Percentiles rank a stretch among this genome's conserved stretches.
Conservation (phyloP, 2,888 invertebrate genomes). For the Globia sparganii region DNA sequence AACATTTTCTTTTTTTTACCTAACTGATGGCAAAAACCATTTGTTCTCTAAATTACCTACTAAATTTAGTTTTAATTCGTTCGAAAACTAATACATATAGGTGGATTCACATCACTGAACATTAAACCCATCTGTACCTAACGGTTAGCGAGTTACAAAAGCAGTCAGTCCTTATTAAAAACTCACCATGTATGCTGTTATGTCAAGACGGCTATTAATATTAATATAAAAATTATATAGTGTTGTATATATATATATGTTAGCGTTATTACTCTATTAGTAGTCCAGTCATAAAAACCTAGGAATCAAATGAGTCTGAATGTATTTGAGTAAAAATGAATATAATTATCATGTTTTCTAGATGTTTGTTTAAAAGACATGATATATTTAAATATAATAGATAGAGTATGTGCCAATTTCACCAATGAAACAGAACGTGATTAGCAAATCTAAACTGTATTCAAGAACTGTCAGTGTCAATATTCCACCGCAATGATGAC, state of each 20-base stretch:
- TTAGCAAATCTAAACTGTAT: background rate
- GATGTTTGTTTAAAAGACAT: background rate
- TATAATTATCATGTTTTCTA: slow-evolving; percentile 9
- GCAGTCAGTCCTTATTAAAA: background rate
- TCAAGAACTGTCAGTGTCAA: background rate
- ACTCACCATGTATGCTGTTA: slow-evolving; percentile 9
- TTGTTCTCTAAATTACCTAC: background rate
- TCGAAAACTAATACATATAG: slow-evolving; percentile 14
- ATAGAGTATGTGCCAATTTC: background rate
- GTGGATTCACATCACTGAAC: background rate
- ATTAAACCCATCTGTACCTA: background rate
- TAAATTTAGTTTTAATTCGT: slow-evolving; percentile 4
- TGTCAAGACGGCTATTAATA: background rate
- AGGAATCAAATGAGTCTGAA: background rate
- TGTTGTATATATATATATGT: slow-evolving; percentile 26
- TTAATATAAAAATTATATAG: slow-evolving; percentile 22
- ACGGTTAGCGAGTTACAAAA: background rate
- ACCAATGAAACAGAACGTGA: background rate
- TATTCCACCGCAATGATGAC: background rate
- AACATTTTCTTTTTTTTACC: background rate
- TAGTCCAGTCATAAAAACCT: slow-evolving; percentile 11
- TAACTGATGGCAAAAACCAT: background rate
- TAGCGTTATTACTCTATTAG: slow-evolving; percentile 14
- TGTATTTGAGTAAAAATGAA: background rate
- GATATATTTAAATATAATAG: background rate